Evolutionary conservation across 2,888 invertebrate genomes (phyloP).

Genomic region (Agrotis puta): DNA sequence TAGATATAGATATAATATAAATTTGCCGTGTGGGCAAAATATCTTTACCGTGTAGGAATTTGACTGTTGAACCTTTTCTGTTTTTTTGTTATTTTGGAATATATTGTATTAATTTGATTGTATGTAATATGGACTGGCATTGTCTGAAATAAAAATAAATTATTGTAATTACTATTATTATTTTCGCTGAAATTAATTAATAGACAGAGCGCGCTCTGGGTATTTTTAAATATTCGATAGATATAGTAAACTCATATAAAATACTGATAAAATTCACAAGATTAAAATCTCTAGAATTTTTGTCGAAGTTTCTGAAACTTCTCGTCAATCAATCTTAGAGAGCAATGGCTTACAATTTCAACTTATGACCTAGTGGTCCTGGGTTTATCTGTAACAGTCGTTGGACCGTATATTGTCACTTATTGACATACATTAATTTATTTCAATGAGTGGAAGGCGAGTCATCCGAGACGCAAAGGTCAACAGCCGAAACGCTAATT

Average conservation of each 20-base stretch:
- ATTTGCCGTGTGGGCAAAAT: no score
- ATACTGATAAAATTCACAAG: neutral
- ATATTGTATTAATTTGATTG: no score
- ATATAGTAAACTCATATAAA: neutral
- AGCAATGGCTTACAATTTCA: neutral
- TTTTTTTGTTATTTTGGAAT: no score
- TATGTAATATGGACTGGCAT: no score
- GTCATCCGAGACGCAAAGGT: neutral
- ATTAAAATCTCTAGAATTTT: neutral
- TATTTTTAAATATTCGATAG: neutral
- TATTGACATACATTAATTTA: conserved; percentile 43
- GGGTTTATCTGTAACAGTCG: neutral
- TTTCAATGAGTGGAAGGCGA: conserved; percentile 14
- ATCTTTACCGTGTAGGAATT: no score
- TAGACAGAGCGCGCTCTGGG: no score
- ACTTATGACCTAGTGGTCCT: neutral
- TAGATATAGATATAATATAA: no score
- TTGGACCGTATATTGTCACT: conserved; percentile 15
- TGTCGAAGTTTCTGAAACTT: neutral
- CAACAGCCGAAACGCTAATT: conserved; percentile 1
- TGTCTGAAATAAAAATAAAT: no score
- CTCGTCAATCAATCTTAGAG: no score
- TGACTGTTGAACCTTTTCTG: no score
- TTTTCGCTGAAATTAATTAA: no score
- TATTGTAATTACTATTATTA: no score